Evolutionary conservation across 2,797 vertebrate species (phyloP).

Genomic region (Enteromius paludinosus): DNA sequence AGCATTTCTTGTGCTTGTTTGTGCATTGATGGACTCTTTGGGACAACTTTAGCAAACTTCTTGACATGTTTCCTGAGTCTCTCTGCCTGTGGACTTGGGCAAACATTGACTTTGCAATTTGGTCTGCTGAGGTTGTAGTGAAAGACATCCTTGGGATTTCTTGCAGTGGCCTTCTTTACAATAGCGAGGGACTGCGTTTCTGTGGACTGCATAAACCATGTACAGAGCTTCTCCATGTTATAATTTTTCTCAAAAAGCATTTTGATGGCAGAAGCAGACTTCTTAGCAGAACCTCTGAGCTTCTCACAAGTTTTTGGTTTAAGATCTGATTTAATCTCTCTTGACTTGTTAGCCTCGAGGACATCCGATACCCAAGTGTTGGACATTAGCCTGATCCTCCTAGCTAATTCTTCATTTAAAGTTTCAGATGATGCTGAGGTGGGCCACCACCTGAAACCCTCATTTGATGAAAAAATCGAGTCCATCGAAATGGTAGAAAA

Average conservation of each 20-base stretch:
- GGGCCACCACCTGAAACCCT: slow-evolving; percentile 91
- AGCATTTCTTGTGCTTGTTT: slow-evolving; percentile 79
- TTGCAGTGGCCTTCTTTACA: slow-evolving; percentile 90
- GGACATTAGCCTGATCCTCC: slow-evolving; percentile 86
- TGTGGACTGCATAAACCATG: slow-evolving; percentile 99
- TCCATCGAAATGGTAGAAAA: slow-evolving; percentile 82
- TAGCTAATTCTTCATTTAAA: slow-evolving; percentile 87
- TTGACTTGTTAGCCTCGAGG: slow-evolving; percentile 72
- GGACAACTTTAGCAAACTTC: slow-evolving; percentile 92
- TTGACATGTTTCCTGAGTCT: slow-evolving; percentile 91
- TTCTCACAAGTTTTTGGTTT: slow-evolving; percentile 61
- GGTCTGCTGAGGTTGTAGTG: slow-evolving; percentile 82
- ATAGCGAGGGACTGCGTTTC: slow-evolving; percentile 95
- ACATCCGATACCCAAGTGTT: slow-evolving; percentile 89
- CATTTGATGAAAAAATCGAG: slow-evolving; percentile 83
- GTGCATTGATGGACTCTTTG: slow-evolving; percentile 88
- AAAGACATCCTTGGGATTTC: slow-evolving; percentile 87
- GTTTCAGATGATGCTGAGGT: slow-evolving; percentile 83
- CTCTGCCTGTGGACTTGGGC: slow-evolving; percentile 84
- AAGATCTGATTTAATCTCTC: slow-evolving; percentile 58
- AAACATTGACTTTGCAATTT: slow-evolving; percentile 78
- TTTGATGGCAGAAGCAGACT: slow-evolving; percentile 83
- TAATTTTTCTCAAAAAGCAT: slow-evolving; percentile 92
- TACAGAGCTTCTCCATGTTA: slow-evolving; percentile 88
- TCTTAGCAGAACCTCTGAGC: slow-evolving; percentile 65